Base-by-base conservation (phyloP, 2,888 invertebrate genomes). In the Microlaimidae sp. region DNA sequence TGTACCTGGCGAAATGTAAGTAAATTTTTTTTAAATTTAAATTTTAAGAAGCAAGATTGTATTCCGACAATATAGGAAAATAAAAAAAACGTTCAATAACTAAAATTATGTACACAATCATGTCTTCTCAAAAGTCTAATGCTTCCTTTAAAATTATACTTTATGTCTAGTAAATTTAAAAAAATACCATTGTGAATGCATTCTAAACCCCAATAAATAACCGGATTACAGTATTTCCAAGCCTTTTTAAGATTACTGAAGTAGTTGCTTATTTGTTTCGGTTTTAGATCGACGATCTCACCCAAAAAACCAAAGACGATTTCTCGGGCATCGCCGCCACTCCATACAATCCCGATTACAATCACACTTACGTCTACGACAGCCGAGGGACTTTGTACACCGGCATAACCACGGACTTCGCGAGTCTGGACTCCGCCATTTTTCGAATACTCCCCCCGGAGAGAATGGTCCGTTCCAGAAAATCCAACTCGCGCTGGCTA, bases 401-500 rank as follows among this genome's bases (percentile, higher is more conserved):
- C 1, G 56, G 57, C 4, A 28, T 56, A 25, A 28, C 41, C 5
- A 53, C 56, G 10, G 56, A 57, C 45, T 57, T 57, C 52, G 41
- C 19, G 19, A 56, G 56, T 13, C 41, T 38, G 48, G 57, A 57
- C 52, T 40, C 57, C 23, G 40, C 52, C 3, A 32, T 57, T n/a
- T 26, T 54, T 29, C 7, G 54, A n/a, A 53, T 54, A 5, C 17
- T 52, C 3, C 54, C 54, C 3, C 10, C 43, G 23, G 25, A 54
- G 10, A 19, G n/a, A 19, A 19, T 45, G 21, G 61, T 71, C 1
- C 57, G 70, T 19, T 70, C 70, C 5, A 61, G 62, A 41, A 63
- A 64, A 51, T 61, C 60, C 25, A 69, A 71, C 58, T 66, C 67
- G 3, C 65, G 67, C 55, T 71, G 71, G 71, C 63, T 71, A 43